phyloP scores from a whole-genome alignment of 2,113 vertebrate genomes.

The Morone chrysops region DNA sequence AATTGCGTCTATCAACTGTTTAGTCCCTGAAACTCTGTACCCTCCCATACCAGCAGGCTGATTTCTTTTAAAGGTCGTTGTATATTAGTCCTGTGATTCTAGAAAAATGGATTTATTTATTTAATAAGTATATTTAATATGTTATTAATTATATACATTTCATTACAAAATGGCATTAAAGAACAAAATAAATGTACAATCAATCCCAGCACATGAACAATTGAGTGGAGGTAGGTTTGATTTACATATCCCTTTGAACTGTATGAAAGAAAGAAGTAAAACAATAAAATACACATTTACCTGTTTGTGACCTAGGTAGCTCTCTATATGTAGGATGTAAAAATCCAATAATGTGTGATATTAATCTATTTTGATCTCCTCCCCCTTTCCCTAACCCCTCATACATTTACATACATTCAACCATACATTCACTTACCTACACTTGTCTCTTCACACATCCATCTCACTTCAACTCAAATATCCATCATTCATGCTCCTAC shows the following conservation, averaged over 20 bases:
- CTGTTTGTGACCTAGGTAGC: neutral
- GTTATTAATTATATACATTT: neutral
- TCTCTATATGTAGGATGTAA: slow-evolving; percentile 4
- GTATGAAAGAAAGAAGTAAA: neutral
- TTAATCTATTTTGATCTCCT: slow-evolving; percentile 42
- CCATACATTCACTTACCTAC: slow-evolving; percentile 2
- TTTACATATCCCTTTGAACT: neutral
- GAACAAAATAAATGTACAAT: neutral
- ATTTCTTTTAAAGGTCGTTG: neutral
- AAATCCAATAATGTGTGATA: slow-evolving; percentile 8
- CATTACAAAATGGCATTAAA: neutral
- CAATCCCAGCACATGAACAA: neutral
- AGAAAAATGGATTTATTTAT: neutral
- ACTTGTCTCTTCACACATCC: neutral
- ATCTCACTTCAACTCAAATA: neutral
- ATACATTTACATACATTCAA: slow-evolving; percentile 25
- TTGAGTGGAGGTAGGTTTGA: neutral
- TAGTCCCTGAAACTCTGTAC: neutral
- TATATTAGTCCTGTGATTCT: slow-evolving; percentile 8
- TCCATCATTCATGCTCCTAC: neutral
- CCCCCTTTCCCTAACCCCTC: slow-evolving; percentile 12
- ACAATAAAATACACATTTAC: neutral
- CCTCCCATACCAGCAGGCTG: neutral
- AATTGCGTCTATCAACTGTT: neutral
- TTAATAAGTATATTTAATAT: neutral